Percentiles rank a stretch among this genome's conserved stretches.
Conservation (phyloP, 2,888 invertebrate genomes). For the Campoletis raptor region DNA sequence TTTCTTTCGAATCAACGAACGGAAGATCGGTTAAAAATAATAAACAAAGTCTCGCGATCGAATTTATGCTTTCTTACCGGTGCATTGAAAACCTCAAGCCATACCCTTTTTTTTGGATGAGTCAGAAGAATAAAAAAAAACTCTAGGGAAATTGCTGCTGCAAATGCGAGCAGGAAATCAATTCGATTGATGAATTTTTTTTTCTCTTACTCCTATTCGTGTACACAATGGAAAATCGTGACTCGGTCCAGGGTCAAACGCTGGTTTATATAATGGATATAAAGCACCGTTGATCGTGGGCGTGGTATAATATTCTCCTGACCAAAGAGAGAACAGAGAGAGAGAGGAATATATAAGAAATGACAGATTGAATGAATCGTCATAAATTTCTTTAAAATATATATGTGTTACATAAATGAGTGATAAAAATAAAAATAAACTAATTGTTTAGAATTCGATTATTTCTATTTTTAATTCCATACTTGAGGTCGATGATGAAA, state of each 20-base stretch:
- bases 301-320: constrained; percentile 56
- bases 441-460: not conserved
- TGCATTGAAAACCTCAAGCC: constrained; percentile 4
- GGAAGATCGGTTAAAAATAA: not conserved
- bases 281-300: constrained; percentile 54
- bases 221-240: constrained; percentile 60
- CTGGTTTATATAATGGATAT: constrained; percentile 51
- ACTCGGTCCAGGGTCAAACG: constrained; percentile 58
- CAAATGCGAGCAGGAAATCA: constrained; percentile 14
- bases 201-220: not conserved
- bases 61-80: not conserved
- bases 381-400: constrained; percentile 16
- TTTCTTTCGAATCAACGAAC: not conserved
- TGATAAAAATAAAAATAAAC: not conserved
- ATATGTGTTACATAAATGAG: not conserved
- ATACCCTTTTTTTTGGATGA: not conserved
- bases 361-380: constrained; percentile 52
- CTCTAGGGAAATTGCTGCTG: not conserved
- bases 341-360: not conserved
- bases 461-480: not conserved
- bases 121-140: not conserved
- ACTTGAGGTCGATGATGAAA: not conserved
- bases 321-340: not conserved
- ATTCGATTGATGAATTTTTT: constrained; percentile 20
- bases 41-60: not conserved